Evolutionary conservation across 2,888 invertebrate genomes (phyloP), one percentile per base, ranked within the genome.

Genomic region (Drosophila pseudotalamancana): DNA sequence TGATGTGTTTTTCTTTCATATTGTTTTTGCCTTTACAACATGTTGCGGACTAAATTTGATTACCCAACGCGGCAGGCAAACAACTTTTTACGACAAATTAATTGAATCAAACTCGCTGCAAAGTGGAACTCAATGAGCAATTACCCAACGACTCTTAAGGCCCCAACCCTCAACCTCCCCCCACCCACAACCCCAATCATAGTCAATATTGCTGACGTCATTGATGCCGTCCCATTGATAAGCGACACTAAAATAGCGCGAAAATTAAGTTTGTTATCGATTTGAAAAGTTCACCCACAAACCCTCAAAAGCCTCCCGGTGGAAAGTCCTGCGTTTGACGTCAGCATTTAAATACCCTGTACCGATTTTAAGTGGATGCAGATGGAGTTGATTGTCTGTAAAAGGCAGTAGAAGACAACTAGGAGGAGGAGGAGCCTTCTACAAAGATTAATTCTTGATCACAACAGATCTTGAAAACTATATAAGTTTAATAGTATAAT

Each of bases 231-330:
- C 63, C 14, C 56, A 63, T 75, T 69, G 76, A 82, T 81, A 74
- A 81, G 61, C 60, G 46, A 5, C 45, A 61, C 71, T 49, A 54
- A 66, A 81, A 50, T 75, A 64, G 66, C 62, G 70, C 51, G 55
- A 71, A 79, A 76, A 83, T 76, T 67, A 73, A 79, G 68, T 85
- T 81, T 29, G 68, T 76, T 82, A 86, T 81, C 79, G 83, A 81
- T 83, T 77, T 60, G 54, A 32, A 39, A 32, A 12, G 31, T 45
- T 21, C 19, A 32, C 59, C 12, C 39, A 21, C 8, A 21, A 9
- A 42, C 9, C 12, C 21, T 6, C 12, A 21, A n/a, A 8, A 18
- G 19, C 37, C n/a, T n/a, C n/a, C n/a, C n/a, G n/a, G n/a, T n/a
- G n/a, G n/a, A n/a, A n/a, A n/a, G n/a, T n/a, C n/a, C n/a, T n/a